Conservation (phyloP, 2,797 vertebrate genomes). For the Sebastes diaconus region DNA sequence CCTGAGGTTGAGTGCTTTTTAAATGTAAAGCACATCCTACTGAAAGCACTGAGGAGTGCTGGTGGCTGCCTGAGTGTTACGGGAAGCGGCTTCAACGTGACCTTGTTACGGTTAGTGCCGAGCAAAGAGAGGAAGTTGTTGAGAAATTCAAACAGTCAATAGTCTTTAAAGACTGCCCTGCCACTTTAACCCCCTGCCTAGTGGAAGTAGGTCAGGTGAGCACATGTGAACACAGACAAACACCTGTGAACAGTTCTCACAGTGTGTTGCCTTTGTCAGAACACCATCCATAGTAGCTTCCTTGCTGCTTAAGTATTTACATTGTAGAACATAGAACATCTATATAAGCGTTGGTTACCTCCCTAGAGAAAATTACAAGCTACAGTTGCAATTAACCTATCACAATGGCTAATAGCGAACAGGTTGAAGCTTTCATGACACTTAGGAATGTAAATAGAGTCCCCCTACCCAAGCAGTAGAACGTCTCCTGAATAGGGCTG, state of each 20-base stretch:
- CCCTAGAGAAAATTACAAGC: background rate
- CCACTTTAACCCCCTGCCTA: background rate
- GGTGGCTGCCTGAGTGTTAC: background rate
- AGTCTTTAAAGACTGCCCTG: background rate
- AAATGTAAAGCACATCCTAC: background rate
- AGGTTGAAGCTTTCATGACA: background rate
- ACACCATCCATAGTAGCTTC: background rate
- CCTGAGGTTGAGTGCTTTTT: background rate
- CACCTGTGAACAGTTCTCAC: background rate
- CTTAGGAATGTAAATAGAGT: background rate
- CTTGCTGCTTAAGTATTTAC: too few relatives aligned
- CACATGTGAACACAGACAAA: background rate
- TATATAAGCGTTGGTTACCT: background rate
- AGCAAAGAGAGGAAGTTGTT: conserved; percentile 34
- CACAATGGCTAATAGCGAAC: background rate
- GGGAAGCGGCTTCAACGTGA: background rate
- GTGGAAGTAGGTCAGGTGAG: conserved; percentile 9
- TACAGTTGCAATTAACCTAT: background rate
- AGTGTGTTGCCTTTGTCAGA: background rate
- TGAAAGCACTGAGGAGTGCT: background rate
- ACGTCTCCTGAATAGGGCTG: too few relatives aligned
- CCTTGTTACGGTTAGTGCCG: background rate
- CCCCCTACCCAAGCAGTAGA: background rate
- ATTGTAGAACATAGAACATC: background rate
- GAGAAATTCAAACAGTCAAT: conserved; percentile 23